These are phyloP conservation scores for Agrilus cyanescens DNA, from an alignment of 2,888 invertebrate genomes.

Conservation along the genomic window DNA sequence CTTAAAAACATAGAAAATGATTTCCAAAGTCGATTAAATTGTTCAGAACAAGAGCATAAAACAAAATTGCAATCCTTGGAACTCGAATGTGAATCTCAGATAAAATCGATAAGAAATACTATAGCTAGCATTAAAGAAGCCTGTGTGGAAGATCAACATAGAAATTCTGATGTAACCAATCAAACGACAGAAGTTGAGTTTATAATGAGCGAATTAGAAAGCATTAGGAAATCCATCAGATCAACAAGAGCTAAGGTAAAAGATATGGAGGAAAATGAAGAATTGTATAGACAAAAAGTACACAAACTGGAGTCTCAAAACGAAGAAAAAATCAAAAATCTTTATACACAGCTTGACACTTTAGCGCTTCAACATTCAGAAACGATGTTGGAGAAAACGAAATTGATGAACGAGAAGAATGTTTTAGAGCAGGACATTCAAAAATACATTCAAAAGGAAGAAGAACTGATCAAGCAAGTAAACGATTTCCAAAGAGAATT, in stretches of 20 bases:
- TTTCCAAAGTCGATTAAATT: background rate
- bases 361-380: constrained; percentile 64
- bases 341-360: constrained; percentile 57
- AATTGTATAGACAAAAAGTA: constrained; percentile 24
- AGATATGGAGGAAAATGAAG: constrained; percentile 24
- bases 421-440: constrained; percentile 52
- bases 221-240: constrained; percentile 34
- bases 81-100: constrained; percentile 20
- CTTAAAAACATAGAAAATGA: constrained; percentile 11
- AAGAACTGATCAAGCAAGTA: constrained; percentile 34
- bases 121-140: constrained; percentile 35
- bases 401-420: constrained; percentile 57
- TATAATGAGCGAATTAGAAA: constrained; percentile 35
- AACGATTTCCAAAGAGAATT: constrained; percentile 28
- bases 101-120: constrained; percentile 21
- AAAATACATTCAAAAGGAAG: constrained; percentile 42
- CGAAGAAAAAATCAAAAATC: constrained; percentile 41
- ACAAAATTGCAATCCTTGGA: constrained; percentile 20
- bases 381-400: constrained; percentile 59
- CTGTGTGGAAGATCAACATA: constrained; percentile 42
- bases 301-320: constrained; percentile 28
- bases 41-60: constrained; percentile 5
- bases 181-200: constrained; percentile 37
- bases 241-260: constrained; percentile 35
- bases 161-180: constrained; percentile 44